Conservation (phyloP, 1,140 invertebrate genomes). For the Lordiphosa clarofinis region DNA sequence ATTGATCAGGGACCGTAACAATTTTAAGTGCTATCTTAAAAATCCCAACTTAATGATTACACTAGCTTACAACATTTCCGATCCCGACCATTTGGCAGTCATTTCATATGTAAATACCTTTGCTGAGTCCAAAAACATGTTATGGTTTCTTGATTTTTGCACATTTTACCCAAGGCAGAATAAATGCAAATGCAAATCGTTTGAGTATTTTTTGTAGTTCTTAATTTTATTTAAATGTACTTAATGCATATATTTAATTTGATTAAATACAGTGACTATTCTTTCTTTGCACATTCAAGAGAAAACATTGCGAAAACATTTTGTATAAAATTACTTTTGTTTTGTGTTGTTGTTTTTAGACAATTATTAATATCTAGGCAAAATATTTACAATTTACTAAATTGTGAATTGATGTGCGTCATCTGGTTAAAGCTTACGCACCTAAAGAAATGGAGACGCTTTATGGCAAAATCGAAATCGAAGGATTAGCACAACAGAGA, state of each 20-base stretch:
- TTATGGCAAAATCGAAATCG: conserved; percentile 68
- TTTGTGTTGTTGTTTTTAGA: conserved; percentile 24
- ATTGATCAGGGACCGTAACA: no score
- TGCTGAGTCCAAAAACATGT: no score
- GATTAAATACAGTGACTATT: conserved; percentile 76
- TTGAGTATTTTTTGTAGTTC: conserved; percentile 21
- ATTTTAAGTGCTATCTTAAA: no score
- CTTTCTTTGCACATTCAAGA: conserved; percentile 66
- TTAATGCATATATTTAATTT: conserved; percentile 68
- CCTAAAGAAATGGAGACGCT: conserved; percentile 43
- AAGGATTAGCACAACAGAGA: conserved; percentile 27
- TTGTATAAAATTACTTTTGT: conserved; percentile 40
- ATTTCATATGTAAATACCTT: no score
- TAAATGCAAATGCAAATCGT: background rate
- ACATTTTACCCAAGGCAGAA: no score
- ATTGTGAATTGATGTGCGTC: conserved; percentile 43
- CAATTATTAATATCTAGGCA: conserved; percentile 42
- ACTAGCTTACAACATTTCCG: no score
- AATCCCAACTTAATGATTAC: no score
- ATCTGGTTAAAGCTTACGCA: conserved; percentile 53
- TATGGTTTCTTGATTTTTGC: no score
- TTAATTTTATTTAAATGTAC: conserved; percentile 55
- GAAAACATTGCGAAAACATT: conserved; percentile 68
- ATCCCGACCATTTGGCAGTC: no score
- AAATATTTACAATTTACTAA: conserved; percentile 75